These are phyloP conservation scores for Colinus virginianus DNA, from an alignment of 2,113 vertebrate species.

Conservation along the genomic window DNA sequence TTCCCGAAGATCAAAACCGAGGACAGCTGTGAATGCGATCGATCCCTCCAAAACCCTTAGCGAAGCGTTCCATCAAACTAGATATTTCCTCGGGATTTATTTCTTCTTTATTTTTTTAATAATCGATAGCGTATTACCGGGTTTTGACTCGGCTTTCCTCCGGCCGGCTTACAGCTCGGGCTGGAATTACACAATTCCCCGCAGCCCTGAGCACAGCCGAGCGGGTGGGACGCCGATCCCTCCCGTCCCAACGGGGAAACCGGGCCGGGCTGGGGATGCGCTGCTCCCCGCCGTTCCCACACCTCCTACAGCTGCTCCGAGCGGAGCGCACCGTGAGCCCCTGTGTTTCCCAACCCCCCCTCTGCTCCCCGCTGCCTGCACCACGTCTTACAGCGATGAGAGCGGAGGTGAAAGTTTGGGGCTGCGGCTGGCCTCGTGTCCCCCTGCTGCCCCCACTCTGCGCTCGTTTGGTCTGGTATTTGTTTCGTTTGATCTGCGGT, in stretches of 20 bases:
- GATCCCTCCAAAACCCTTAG: conserved; percentile 1
- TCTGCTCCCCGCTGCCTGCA: not conserved
- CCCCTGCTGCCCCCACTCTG: not conserved
- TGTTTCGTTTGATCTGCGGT: not conserved
- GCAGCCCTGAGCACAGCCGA: not conserved
- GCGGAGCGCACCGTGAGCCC: not conserved
- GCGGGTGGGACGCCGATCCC: not conserved
- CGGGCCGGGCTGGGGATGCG: not conserved
- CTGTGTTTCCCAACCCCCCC: not conserved
- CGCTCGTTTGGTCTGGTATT: not conserved
- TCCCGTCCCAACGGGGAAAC: not conserved
- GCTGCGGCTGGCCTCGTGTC: not conserved
- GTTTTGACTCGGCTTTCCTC: too few species aligned
- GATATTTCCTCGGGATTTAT: not conserved
- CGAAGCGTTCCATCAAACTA: not conserved
- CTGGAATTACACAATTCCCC: not conserved
- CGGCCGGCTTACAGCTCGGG: not conserved
- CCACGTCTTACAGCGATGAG: not conserved
- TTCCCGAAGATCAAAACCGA: not conserved
- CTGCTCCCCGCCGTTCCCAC: not conserved
- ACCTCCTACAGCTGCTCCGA: not conserved
- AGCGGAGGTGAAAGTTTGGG: not conserved
- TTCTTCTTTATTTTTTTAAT: not conserved
- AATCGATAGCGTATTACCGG: not conserved
- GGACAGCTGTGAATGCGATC: not conserved